Evolutionary conservation across 2,113 vertebrate genomes (phyloP).

Genomic region (Gasterosteus aculeatus): DNA sequence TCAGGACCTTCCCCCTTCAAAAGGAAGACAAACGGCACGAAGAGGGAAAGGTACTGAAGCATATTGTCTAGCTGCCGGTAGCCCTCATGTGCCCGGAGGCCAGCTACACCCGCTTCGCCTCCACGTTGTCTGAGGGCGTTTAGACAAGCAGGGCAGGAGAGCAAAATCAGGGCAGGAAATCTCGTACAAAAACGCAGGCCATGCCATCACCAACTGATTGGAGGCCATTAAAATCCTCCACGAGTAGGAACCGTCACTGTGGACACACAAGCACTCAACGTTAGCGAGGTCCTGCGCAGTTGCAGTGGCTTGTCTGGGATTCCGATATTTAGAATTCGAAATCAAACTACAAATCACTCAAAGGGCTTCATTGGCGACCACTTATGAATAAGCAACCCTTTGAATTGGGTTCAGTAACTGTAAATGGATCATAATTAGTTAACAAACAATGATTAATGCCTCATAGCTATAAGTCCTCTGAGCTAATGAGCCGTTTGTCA

Average conservation of each 20-base stretch:
- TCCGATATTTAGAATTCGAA: neutral
- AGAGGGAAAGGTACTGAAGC: slow-evolving; percentile 46
- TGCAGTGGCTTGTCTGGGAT: neutral
- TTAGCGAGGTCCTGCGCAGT: neutral
- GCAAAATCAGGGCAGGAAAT: slow-evolving; percentile 15
- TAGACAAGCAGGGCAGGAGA: slow-evolving; percentile 40
- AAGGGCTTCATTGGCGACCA: neutral
- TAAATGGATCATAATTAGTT: neutral
- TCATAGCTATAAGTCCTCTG: neutral
- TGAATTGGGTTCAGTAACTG: neutral
- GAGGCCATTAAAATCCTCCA: slow-evolving; percentile 44
- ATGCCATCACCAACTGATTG: slow-evolving; percentile 44
- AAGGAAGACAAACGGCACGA: slow-evolving; percentile 53
- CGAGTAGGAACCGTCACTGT: slow-evolving; percentile 35
- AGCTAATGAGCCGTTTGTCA: too few relatives aligned
- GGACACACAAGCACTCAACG: slow-evolving; percentile 30
- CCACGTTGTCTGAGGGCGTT: slow-evolving; percentile 48
- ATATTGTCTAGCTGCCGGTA: slow-evolving; percentile 61
- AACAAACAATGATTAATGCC: neutral
- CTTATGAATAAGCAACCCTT: neutral
- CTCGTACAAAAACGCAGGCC: slow-evolving; percentile 54
- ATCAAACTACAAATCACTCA: neutral
- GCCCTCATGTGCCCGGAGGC: slow-evolving; percentile 51
- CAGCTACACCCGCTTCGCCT: slow-evolving; percentile 26
- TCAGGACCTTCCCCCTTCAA: slow-evolving; percentile 49